phyloP scores from a whole-genome alignment of 2,797 vertebrate species.

The Semotilus atromaculatus region DNA sequence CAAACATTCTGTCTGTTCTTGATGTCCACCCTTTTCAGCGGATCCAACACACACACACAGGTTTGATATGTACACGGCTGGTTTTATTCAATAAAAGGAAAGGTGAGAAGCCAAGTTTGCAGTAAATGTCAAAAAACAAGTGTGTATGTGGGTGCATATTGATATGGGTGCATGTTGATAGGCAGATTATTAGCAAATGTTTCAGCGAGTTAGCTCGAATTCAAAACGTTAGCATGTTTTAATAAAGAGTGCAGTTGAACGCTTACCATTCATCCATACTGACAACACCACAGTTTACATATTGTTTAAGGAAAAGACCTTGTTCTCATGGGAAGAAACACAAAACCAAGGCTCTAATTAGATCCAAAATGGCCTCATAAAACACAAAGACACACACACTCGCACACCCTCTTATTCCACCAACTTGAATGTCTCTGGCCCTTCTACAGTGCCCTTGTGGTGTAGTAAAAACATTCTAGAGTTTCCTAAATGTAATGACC shows the following conservation, averaged over 20 bases:
- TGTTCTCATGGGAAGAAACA: conserved; percentile 40
- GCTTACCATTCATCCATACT: not conserved
- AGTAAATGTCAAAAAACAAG: conserved; percentile 22
- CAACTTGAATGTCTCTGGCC: conserved; percentile 28
- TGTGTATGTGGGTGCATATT: not conserved
- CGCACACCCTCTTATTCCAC: conserved; percentile 7
- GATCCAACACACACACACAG: not conserved
- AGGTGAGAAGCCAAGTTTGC: conserved; percentile 21
- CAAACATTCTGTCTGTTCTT: conserved; percentile 11
- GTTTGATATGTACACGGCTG: not conserved
- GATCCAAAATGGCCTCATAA: conserved; percentile 45
- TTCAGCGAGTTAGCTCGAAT: conserved; percentile 19
- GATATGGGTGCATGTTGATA: conserved; percentile 22
- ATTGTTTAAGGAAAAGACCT: conserved; percentile 27
- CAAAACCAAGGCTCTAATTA: conserved; percentile 25
- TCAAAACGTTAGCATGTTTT: conserved; percentile 6
- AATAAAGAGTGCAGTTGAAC: conserved; percentile 25
- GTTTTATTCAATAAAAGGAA: conserved; percentile 31
- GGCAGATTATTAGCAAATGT: conserved; percentile 32
- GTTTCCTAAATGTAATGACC: conserved; percentile 50
- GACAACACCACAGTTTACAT: conserved; percentile 28
- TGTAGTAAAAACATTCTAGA: conserved; percentile 40
- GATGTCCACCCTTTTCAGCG: not conserved
- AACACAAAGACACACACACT: conserved; percentile 14
- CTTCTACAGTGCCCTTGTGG: conserved; percentile 39